A percentile compares a stretch with the other conserved stretches of the same genome.
Evolutionary conservation across 2,797 vertebrate species (phyloP).

Genomic region (Manis crassicaudata): DNA sequence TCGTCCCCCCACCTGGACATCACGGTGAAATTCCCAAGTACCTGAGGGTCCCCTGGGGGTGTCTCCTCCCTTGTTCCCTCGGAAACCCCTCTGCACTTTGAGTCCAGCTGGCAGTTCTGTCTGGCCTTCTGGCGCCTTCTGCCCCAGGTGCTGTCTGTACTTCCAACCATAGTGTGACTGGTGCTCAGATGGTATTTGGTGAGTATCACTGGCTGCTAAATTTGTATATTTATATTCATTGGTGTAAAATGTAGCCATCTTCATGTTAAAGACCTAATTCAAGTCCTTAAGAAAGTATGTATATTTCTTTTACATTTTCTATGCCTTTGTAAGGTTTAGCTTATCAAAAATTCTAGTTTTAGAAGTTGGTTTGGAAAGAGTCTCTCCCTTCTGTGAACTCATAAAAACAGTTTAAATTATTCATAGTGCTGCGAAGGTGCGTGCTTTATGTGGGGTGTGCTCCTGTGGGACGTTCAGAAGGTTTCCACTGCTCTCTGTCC

Average conservation of each 20-base stretch:
- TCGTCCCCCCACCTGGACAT: too few species aligned
- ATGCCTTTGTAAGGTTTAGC: neutral
- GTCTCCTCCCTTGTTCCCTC: neutral
- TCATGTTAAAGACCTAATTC: neutral
- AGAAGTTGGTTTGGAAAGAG: neutral
- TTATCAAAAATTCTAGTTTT: constrained; percentile 42
- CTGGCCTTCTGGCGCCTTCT: neutral
- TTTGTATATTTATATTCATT: neutral
- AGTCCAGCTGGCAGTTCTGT: neutral
- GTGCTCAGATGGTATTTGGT: neutral
- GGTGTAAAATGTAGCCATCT: neutral
- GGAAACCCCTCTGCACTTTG: neutral
- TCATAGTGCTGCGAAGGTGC: neutral
- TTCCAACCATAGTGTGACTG: neutral
- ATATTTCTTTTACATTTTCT: neutral
- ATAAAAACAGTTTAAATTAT: neutral
- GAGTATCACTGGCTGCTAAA: neutral
- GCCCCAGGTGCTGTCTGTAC: too few species aligned
- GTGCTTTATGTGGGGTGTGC: neutral
- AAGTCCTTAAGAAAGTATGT: neutral
- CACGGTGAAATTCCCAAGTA: too few species aligned
- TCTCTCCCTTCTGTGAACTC: neutral
- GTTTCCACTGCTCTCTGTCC: neutral
- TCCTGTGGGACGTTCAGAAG: neutral
- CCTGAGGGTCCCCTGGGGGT: too few species aligned